Evolutionary conservation across 2,797 vertebrate species (phyloP), one percentile per base, ranked within the genome.

Genomic region (Microctenopoma stevenorrisi): DNA sequence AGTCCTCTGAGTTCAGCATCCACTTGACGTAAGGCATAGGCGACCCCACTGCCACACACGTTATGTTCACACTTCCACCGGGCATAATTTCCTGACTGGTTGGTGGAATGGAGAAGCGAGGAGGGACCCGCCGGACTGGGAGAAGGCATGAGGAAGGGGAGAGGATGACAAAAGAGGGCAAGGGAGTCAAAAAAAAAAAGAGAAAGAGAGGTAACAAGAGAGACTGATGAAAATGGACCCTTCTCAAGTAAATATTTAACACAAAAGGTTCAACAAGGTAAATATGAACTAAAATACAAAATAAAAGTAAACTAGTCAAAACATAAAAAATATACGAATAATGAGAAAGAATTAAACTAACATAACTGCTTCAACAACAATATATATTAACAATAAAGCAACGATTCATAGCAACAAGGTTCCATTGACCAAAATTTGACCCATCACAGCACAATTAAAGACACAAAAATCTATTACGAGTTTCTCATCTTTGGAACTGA

Each of bases 391-490:
- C 93, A 95, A 88, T 94, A 94, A 97, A 98, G 97, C 96, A 94
- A 87, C 95, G 95, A 95, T 95, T 96, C 96, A 97, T 97, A 98
- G 96, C 97, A 96, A 97, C 96, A 96, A 96, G 97, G 96, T 96
- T 97, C 95, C 95, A 95, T 94, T 94, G 95, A 97, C 96, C 96
- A 96, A 96, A 91, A 95, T 94, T 95, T 94, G 94, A 96, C 96
- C 96, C 96, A 96, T 96, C 96, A 96, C 96, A 96, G 96, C 97
- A 98, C 97, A 95, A 94, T 95, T 94, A 96, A 94, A 94, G 92
- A 96, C 97, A 99, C 98, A 98, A 98, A 99, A 99, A 99, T 99
- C 97, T 98, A 98, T 98, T 98, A 98, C 92, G 89, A 93, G 96
- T 98, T 99, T 99, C 98, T 99, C 98, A 99, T 99, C 97, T 98